phyloP scores from a whole-genome alignment of 2,113 vertebrate genomes.

The Pholis gunnellus region DNA sequence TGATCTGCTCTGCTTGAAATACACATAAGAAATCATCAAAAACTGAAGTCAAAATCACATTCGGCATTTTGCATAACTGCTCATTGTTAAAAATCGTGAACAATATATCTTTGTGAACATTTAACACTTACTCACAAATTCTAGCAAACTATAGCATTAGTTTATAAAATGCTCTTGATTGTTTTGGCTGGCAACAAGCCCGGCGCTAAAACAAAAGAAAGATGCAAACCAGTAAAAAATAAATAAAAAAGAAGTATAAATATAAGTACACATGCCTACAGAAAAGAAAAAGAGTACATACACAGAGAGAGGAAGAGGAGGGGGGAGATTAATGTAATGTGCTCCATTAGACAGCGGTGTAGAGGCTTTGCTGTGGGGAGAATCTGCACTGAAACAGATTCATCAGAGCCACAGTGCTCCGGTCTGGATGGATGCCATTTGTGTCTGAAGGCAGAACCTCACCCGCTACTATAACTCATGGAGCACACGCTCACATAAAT shows the following conservation, averaged over 20 bases:
- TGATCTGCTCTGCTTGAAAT: neutral
- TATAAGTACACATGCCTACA: neutral
- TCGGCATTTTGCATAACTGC: neutral
- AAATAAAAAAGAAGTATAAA: neutral
- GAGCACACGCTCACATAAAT: slow-evolving; percentile 43
- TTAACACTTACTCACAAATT: neutral
- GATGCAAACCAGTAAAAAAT: neutral
- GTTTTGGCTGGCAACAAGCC: neutral
- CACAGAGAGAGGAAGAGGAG: neutral
- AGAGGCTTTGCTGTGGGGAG: slow-evolving; percentile 63
- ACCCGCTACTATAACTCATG: slow-evolving; percentile 43
- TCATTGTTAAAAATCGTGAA: neutral
- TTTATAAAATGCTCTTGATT: neutral
- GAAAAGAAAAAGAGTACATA: neutral
- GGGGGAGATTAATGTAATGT: slow-evolving; percentile 17
- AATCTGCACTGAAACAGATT: slow-evolving; percentile 66
- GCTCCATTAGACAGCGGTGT: slow-evolving; percentile 39
- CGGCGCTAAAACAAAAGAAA: neutral
- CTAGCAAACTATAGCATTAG: neutral
- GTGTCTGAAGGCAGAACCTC: slow-evolving; percentile 61
- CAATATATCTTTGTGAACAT: neutral
- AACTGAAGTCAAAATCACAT: neutral
- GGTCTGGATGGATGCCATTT: slow-evolving; percentile 66
- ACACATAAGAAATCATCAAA: neutral
- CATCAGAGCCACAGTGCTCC: slow-evolving; percentile 53